Percentiles rank a stretch among this genome's conserved stretches.
phyloP scores from a whole-genome alignment of 2,888 invertebrate species.

The Pasiphila rectangulata region DNA sequence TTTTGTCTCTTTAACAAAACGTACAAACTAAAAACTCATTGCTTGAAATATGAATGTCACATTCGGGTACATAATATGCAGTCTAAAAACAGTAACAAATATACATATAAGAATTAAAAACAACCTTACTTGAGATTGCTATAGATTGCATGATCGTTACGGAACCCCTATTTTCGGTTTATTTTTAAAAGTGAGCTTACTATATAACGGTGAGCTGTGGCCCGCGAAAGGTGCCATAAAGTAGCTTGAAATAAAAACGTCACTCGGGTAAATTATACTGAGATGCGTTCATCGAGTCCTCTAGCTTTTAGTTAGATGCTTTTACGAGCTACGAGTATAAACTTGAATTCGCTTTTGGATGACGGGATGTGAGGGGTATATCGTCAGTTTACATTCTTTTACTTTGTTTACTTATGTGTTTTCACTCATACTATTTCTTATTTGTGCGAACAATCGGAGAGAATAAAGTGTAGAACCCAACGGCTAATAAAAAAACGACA shows the following conservation, averaged over 20 bases:
- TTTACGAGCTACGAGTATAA: conserved; percentile 34
- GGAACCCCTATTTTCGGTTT: too few species aligned
- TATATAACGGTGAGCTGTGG: conserved; percentile 4
- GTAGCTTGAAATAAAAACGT: conserved; percentile 55
- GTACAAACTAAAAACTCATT: too few species aligned
- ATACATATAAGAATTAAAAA: too few species aligned
- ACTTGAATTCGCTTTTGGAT: conserved; percentile 33
- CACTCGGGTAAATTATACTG: conserved; percentile 54
- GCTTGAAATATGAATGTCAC: too few species aligned
- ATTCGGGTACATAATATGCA: too few species aligned
- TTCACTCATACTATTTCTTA: too few species aligned
- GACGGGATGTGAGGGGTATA: conserved; percentile 28
- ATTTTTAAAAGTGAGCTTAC: conserved; percentile 1
- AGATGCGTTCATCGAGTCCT: conserved; percentile 43
- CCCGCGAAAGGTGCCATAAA: conserved; percentile 59
- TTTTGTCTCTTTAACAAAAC: too few species aligned
- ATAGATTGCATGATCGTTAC: too few species aligned
- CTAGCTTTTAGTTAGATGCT: conserved; percentile 40
- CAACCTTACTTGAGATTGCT: too few species aligned
- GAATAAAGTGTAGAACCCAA: too few species aligned
- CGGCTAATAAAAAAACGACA: too few species aligned
- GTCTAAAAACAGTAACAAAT: not conserved
- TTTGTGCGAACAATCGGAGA: too few species aligned
- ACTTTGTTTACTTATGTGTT: conserved; percentile 14
- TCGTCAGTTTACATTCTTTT: conserved; percentile 28